phyloP scores from a whole-genome alignment of 1,140 invertebrate species.

The Drosophila pseudoananassae region DNA sequence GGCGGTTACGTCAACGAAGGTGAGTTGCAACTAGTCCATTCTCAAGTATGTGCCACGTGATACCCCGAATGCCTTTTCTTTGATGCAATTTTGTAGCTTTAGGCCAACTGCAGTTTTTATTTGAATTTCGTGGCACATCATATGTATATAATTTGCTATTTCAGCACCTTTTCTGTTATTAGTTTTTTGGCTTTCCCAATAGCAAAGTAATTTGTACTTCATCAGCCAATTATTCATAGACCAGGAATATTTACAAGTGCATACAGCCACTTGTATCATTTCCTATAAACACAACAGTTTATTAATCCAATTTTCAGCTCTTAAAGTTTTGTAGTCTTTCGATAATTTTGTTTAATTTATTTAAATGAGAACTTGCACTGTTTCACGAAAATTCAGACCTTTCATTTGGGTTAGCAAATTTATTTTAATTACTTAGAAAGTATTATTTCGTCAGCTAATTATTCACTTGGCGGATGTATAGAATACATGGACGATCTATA shows the following conservation, averaged over 20 bases:
- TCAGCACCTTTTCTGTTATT: not conserved
- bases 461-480: slow-evolving; percentile 13
- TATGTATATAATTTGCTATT: not conserved
- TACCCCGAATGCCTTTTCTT: slow-evolving; percentile 24
- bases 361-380: not conserved
- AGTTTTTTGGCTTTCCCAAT: slow-evolving; percentile 2
- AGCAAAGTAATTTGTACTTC: slow-evolving; percentile 9
- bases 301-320: not conserved
- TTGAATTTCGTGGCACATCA: not conserved
- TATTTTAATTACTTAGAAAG: slow-evolving; percentile 11
- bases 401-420: not conserved
- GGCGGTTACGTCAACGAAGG: slow-evolving; percentile 83
- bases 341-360: not conserved
- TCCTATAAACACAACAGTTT: not conserved
- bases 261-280: not conserved
- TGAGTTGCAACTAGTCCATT: slow-evolving; percentile 50
- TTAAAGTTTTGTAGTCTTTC: not conserved
- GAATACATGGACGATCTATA: slow-evolving; percentile 11
- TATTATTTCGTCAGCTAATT: slow-evolving; percentile 23
- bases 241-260: not conserved
- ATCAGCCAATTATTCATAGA: slow-evolving; percentile 26
- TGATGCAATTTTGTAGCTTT: slow-evolving; percentile 6
- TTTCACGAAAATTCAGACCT: not conserved
- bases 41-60: slow-evolving; percentile 8
- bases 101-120: slow-evolving; percentile 1